Conservation (phyloP, 2,888 invertebrate species). For the Clitarchus hookeri region DNA sequence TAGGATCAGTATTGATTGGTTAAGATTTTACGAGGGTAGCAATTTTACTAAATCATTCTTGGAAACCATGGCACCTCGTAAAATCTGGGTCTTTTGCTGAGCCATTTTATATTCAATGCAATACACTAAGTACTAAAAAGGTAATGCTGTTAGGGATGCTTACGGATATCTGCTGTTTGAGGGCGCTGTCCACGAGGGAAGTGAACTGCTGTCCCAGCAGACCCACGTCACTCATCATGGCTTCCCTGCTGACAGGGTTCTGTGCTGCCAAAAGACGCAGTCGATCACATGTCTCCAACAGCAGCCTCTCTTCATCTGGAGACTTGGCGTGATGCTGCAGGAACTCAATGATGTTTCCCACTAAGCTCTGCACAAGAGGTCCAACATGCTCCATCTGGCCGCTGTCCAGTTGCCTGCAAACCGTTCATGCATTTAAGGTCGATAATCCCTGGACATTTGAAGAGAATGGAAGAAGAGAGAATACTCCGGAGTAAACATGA, state of each 20-base stretch:
- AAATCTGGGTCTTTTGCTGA: too few species aligned
- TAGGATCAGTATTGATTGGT: too few species aligned
- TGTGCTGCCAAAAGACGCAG: slow-evolving; percentile 40
- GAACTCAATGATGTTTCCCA: slow-evolving; percentile 63
- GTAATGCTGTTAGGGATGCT: slow-evolving; percentile 32
- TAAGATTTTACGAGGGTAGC: too few species aligned
- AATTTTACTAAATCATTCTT: too few species aligned
- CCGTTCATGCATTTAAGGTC: too few species aligned
- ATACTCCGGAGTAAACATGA: too few species aligned
- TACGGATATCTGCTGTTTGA: slow-evolving; percentile 65
- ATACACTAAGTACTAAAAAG: too few species aligned
- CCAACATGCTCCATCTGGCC: slow-evolving; percentile 53
- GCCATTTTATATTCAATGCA: too few species aligned
- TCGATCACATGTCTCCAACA: slow-evolving; percentile 55
- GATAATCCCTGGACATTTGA: too few species aligned
- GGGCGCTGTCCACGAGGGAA: slow-evolving; percentile 62
- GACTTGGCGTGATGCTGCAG: slow-evolving; percentile 59
- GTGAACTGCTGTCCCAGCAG: slow-evolving; percentile 61
- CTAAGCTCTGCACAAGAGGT: slow-evolving; percentile 60
- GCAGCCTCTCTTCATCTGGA: slow-evolving; percentile 58
- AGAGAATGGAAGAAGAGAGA: too few species aligned
- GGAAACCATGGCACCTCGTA: too few species aligned
- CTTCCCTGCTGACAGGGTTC: slow-evolving; percentile 36
- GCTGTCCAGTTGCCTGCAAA: slow-evolving; percentile 53
- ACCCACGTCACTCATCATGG: slow-evolving; percentile 56